Evolutionary conservation across 2,888 invertebrate species (phyloP).

Genomic region (Malachius bipustulatus): DNA sequence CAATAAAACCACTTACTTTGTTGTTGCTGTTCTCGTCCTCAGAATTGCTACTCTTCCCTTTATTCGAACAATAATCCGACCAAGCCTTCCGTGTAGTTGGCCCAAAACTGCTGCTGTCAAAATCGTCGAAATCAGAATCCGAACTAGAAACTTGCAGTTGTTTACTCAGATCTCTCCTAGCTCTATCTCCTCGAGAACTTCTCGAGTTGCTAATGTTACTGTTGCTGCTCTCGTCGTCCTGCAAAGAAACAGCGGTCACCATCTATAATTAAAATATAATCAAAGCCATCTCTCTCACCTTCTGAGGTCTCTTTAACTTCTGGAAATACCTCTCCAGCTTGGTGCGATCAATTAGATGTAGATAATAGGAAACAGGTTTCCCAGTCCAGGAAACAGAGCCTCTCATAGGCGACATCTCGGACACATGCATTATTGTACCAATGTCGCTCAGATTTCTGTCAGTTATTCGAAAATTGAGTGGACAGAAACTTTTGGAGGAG

Average conservation of each 20-base stretch:
- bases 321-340: slow-evolving; percentile 95
- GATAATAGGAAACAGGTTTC: slow-evolving; percentile 95
- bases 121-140: slow-evolving; percentile 34
- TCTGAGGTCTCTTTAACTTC: slow-evolving; percentile 82
- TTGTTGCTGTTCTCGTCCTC: slow-evolving; percentile 43
- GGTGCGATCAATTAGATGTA: slow-evolving; percentile 95
- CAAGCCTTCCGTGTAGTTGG: slow-evolving; percentile 64
- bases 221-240: slow-evolving; percentile 23
- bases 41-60: slow-evolving; percentile 49
- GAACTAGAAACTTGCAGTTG: slow-evolving; percentile 36
- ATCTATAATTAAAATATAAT: slow-evolving; percentile 1
- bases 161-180: slow-evolving; percentile 42
- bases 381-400: slow-evolving; percentile 99
- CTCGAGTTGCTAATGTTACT: slow-evolving; percentile 24
- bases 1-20: slow-evolving; percentile 22
- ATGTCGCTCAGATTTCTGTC: slow-evolving; percentile 97
- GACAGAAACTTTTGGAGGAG: slow-evolving; percentile 97
- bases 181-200: slow-evolving; percentile 37
- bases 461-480: slow-evolving; percentile 95
- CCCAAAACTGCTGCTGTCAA: slow-evolving; percentile 41
- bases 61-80: slow-evolving; percentile 58
- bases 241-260: neutral
- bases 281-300: slow-evolving; percentile 34
- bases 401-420: slow-evolving; percentile 86
- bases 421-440: slow-evolving; percentile 97